Evolutionary conservation across 2,113 vertebrate genomes (phyloP), one percentile per base, ranked within the genome.

Genomic region (Pampusana beccarii): DNA sequence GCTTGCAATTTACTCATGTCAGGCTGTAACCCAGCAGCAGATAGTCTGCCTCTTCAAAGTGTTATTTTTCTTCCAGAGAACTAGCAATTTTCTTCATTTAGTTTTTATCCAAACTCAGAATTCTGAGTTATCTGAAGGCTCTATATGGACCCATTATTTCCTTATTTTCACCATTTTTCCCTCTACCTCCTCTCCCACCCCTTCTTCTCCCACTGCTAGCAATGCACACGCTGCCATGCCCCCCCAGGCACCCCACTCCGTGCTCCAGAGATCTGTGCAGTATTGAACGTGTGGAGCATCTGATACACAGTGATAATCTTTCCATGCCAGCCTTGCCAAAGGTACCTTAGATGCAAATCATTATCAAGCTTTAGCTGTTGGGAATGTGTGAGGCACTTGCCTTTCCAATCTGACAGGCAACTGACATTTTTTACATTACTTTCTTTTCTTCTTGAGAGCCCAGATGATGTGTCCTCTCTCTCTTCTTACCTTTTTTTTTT

Each of bases 41-140:
- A 79, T 48, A 97, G 83, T 92, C 92, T 97, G 79, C 94, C 96
- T 97, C 93, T 97, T 96, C 81, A n/a, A 97, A 98, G 93, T 66
- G 84, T 73, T 95, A 80, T 88, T 97, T 96, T 96, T 69, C 71
- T 97, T 97, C 86, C 57, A 96, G 88, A 88, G 89, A 92, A 86
- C 87, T 93, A 96, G 93, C 96, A 97, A 77, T 86, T 95, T 97
- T 95, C 85, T 80, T 88, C 48, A 7, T 75, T 95, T 75, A 74
- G 40, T 87, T 97, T 96, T 96, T 93, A 95, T 93, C 67, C 88
- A 95, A 97, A 97, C 61, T 70, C 33, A 46, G 18, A 46, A 46
- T 82, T 33, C 93, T 89, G 82, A 95, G 60, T 96, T 97, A 77
- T 67, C 93, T 92, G 65, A 87, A 96, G 84, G 34, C 57, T 92